Evolutionary conservation across 1,140 invertebrate genomes (phyloP).

Genomic region (Drosophila quadrilineata): DNA sequence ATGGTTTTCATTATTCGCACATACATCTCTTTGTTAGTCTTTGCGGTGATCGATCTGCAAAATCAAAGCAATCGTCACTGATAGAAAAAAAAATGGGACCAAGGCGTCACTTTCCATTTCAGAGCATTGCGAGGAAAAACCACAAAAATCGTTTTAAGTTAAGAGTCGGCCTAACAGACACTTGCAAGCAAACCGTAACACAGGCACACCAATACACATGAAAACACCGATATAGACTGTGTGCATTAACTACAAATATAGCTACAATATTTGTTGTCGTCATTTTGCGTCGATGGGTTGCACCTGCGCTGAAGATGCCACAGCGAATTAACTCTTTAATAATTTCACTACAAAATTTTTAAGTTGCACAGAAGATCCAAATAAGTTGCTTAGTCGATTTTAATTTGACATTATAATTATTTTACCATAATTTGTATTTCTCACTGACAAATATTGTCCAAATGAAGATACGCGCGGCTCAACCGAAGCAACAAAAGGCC

Average conservation of each 20-base stretch:
- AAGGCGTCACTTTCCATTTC: conserved; percentile 62
- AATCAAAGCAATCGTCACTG: conserved; percentile 11
- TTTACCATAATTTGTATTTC: conserved; percentile 10
- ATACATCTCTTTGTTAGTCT: conserved; percentile 44
- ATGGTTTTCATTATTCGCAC: conserved; percentile 69
- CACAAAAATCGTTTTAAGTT: conserved; percentile 55
- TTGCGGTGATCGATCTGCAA: conserved; percentile 55
- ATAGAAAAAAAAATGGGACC: conserved; percentile 19
- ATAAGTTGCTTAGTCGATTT: conserved; percentile 3
- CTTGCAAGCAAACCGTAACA: conserved; percentile 18
- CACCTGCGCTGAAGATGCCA: conserved; percentile 34
- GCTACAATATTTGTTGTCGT: conserved; percentile 63
- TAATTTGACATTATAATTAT: conserved; percentile 1
- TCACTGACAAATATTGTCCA: conserved; percentile 7
- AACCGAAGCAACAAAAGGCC: conserved; percentile 33
- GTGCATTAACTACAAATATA: background rate
- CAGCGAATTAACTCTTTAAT: background rate
- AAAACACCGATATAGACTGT: conserved; percentile 14
- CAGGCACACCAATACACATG: background rate
- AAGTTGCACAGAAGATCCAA: background rate
- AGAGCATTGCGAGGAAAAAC: conserved; percentile 30
- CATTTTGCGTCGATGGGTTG: conserved; percentile 26
- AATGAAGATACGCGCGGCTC: conserved; percentile 18
- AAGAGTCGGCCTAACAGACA: conserved; percentile 29
- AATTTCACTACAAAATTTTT: no score